These are phyloP conservation scores for Nasonovia ribisnigri DNA, from an alignment of 2,888 invertebrate genomes.

Conservation along the genomic window DNA sequence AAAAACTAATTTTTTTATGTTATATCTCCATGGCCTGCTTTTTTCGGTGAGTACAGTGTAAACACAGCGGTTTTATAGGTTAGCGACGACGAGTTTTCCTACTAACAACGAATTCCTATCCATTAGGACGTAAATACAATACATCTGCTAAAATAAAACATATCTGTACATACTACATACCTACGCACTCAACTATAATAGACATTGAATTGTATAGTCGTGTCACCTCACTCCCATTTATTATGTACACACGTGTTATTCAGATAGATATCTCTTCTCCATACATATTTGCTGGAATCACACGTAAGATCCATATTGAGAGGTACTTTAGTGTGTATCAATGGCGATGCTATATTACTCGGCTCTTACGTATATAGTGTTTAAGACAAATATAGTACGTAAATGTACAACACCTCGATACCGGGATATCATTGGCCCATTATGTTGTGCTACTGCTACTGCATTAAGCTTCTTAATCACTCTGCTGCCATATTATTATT, in stretches of 20 bases:
- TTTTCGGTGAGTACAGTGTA: no score
- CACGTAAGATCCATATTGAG: not conserved
- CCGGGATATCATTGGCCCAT: not conserved
- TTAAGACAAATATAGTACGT: constrained; percentile 2
- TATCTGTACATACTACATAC: no score
- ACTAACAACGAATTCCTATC: not conserved
- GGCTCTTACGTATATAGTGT: not conserved
- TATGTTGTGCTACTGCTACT: not conserved
- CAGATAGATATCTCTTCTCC: not conserved
- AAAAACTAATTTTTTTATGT: no score
- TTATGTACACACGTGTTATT: not conserved
- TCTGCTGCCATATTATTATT: not conserved
- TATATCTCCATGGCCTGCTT: no score
- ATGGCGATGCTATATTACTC: not conserved
- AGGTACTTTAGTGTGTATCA: not conserved
- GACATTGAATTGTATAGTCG: not conserved
- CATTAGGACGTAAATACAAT: not conserved
- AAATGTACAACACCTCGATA: not conserved
- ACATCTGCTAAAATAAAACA: not conserved
- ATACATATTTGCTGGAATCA: not conserved
- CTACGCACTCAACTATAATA: no score
- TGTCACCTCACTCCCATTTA: not conserved
- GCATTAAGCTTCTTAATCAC: constrained; percentile 18
- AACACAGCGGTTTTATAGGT: not conserved
- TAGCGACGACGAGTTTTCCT: not conserved